Evolutionary conservation across 1,140 invertebrate species (phyloP), one percentile per base, ranked within the genome.

Genomic region (Solen grandis): DNA sequence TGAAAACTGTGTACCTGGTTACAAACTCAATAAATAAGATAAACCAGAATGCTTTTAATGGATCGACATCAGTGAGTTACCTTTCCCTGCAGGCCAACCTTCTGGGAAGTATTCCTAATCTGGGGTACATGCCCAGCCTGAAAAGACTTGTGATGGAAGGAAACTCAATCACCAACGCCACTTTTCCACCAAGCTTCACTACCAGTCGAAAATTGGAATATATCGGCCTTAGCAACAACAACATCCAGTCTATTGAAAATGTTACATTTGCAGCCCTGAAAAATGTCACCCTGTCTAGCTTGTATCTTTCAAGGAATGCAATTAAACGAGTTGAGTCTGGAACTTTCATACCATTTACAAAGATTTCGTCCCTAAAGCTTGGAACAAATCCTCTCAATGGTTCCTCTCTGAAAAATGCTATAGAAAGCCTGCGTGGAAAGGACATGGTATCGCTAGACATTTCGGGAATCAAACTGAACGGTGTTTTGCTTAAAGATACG

Each of bases 171-270:
- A 41, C 33, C 0, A 78, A 87, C 69, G 82, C 69, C 0, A 86
- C 79, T 1, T 86, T 89, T 59, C 87, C 88, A 0, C n/a, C 22
- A 0, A 70, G 76, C 13, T 87, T 72, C 38, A 38, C 5, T 0
- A 33, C 74, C 3, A 59, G 74, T 1, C 79, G 33, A 0, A 13
- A 46, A 1, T 54, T 86, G 0, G 63, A 36, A 16, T 55, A 77
- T 10, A 70, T 89, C n/a, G 83, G 81, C 5, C 59, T 88, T 0
- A 86, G 85, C 62, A 84, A 83, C 22, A 89, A 89, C 70, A 68
- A 74, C 4, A 86, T 89, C 5, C n/a, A 25, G 25, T 69, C 31
- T 31, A 72, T 89, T 13, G 65, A 36, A 16, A 75, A 84, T 16
- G n/a, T 63, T 0, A 81, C 86, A 13, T 88, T 89, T 72, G 50